phyloP scores from a whole-genome alignment of 2,888 invertebrate genomes.

The Phalera bucephala region DNA sequence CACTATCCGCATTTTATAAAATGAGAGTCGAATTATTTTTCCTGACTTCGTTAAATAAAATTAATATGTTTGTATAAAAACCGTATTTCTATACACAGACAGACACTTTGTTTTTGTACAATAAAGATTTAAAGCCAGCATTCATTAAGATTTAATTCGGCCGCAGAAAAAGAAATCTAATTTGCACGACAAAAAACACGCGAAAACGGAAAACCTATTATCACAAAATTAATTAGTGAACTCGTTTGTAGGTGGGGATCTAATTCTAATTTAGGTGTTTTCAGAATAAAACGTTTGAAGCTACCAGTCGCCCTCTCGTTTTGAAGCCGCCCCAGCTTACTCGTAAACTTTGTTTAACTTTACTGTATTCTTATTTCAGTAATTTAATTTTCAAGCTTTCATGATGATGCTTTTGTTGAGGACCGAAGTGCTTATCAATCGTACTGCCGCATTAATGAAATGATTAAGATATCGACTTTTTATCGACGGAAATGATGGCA shows the following conservation, averaged over 20 bases:
- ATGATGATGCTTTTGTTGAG: constrained; percentile 27
- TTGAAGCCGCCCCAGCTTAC: constrained; percentile 35
- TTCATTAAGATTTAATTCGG: constrained; percentile 5
- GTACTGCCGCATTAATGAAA: too few species aligned
- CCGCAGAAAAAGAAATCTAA: constrained; percentile 30
- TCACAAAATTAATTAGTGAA: constrained; percentile 61
- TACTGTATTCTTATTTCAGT: constrained; percentile 43
- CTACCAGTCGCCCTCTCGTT: constrained; percentile 29
- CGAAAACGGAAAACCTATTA: constrained; percentile 49
- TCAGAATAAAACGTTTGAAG: constrained; percentile 42
- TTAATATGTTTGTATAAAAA: too few species aligned
- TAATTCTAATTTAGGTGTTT: constrained; percentile 59
- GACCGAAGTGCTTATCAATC: constrained; percentile 28
- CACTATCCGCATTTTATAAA: too few species aligned
- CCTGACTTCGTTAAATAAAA: too few species aligned
- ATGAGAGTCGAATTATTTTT: too few species aligned
- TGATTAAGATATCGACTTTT: too few species aligned
- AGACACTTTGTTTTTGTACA: neutral
- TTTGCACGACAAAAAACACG: constrained; percentile 40
- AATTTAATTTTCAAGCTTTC: constrained; percentile 39
- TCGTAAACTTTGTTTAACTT: constrained; percentile 40
- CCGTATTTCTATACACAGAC: too few species aligned
- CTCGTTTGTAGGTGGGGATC: constrained; percentile 53
- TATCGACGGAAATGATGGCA: too few species aligned
- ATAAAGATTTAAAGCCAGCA: neutral